Percentiles rank a stretch among this genome's conserved stretches.
Evolutionary conservation across 2,797 vertebrate genomes (phyloP).

Genomic region (Catamblyrhynchus diadema): DNA sequence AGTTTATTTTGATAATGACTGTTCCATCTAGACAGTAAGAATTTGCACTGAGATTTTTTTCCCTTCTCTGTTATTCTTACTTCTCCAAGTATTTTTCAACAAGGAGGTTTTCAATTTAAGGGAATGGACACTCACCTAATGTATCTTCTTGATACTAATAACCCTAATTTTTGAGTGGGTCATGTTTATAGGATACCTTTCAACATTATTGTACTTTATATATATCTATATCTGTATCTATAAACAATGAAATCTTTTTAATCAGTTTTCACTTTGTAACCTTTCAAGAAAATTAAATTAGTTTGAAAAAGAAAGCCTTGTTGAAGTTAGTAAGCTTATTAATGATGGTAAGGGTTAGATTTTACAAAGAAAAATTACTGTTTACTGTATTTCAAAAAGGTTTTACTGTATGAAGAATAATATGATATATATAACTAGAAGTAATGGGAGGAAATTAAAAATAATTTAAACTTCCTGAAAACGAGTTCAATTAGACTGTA

Average conservation of each 20-base stretch:
- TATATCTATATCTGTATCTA: neutral
- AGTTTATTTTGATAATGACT: neutral
- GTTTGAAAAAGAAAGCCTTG: neutral
- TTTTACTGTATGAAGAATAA: constrained; percentile 10
- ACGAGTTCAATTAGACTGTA: constrained; percentile 18
- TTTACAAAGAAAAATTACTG: neutral
- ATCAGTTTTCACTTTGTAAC: neutral
- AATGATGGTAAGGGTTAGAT: neutral
- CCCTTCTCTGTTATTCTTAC: neutral
- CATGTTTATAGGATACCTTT: neutral
- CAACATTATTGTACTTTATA: neutral
- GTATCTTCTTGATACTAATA: neutral
- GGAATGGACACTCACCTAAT: neutral
- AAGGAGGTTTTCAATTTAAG: neutral
- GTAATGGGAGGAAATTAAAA: constrained; percentile 58
- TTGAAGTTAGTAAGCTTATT: neutral
- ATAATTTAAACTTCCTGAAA: constrained; percentile 54
- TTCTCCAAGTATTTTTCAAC: neutral
- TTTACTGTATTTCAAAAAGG: constrained; percentile 22
- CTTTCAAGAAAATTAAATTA: neutral
- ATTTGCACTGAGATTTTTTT: neutral
- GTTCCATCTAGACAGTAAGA: neutral
- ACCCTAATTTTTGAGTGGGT: neutral
- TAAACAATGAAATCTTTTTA: neutral
- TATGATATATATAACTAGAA: constrained; percentile 4